A percentile compares a stretch with the other conserved stretches of the same genome.
These are phyloP conservation scores for Ptychodera flava DNA, from an alignment of 35 echinoderm and acorn worm species.

Conservation along the genomic window DNA sequence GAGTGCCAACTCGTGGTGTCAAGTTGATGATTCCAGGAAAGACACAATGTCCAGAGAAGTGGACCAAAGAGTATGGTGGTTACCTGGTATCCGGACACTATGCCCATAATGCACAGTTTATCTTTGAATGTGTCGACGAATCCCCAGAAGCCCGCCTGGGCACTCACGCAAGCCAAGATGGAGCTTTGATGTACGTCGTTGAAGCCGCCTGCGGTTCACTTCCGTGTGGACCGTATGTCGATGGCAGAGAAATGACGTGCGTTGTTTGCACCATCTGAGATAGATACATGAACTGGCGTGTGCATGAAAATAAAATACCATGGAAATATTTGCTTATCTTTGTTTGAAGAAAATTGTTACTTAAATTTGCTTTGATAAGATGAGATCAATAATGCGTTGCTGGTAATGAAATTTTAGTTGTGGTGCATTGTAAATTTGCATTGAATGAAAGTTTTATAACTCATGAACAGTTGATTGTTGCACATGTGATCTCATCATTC, in stretches of 20 bases:
- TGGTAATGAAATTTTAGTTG: too few relatives aligned
- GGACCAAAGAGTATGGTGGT: constrained; percentile 30
- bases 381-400: too few relatives aligned
- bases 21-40: constrained; percentile 12
- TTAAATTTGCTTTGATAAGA: too few relatives aligned
- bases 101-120: neutral
- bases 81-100: constrained; percentile 20
- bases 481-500: too few relatives aligned
- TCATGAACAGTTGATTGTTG: too few relatives aligned
- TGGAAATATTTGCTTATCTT: too few relatives aligned
- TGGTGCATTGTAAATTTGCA: too few relatives aligned
- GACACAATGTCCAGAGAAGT: constrained; percentile 13
- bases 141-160: constrained; percentile 10
- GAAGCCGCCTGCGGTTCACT: constrained; percentile 22
- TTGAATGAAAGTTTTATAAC: too few relatives aligned
- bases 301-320: too few relatives aligned
- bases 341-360: too few relatives aligned
- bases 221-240: constrained; percentile 23
- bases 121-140: constrained; percentile 34
- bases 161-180: neutral
- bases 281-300: too few relatives aligned
- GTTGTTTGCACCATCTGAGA: constrained; percentile 18
- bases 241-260: constrained; percentile 27
- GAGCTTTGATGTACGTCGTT: constrained; percentile 19
- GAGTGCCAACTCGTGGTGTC: neutral